These are phyloP conservation scores for Opisthograptis luteolata DNA, from an alignment of 2,888 invertebrate species.

Conservation along the genomic window DNA sequence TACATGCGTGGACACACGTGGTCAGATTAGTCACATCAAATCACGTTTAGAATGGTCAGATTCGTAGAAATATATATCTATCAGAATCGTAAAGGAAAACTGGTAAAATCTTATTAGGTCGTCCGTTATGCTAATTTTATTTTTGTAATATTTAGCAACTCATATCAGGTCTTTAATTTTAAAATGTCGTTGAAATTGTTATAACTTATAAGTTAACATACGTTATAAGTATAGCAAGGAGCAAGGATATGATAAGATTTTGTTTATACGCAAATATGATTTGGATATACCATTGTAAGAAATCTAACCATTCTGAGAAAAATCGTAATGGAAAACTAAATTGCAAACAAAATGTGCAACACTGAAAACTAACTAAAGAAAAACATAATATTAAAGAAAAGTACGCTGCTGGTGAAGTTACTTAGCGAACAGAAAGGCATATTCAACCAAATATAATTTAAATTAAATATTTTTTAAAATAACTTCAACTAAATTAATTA, in stretches of 20 bases:
- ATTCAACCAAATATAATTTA: constrained; percentile 25
- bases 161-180: no score
- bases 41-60: constrained; percentile 32
- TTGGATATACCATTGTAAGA: neutral
- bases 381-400: constrained; percentile 29
- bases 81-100: constrained; percentile 28
- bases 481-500: neutral
- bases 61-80: neutral
- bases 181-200: no score
- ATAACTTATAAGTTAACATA: no score
- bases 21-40: constrained; percentile 56
- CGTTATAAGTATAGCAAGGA: no score
- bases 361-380: constrained; percentile 34
- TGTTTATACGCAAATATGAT: no score
- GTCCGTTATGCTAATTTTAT: no score
- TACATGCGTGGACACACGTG: constrained; percentile 78
- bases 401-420: constrained; percentile 41
- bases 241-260: no score
- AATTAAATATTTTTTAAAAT: neutral
- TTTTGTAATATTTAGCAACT: no score
- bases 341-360: constrained; percentile 41
- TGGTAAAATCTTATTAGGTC: constrained; percentile 13
- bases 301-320: constrained; percentile 38
- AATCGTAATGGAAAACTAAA: constrained; percentile 32
- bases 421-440: constrained; percentile 34